Evolutionary conservation across 2,113 vertebrate genomes (phyloP), one percentile per base, ranked within the genome.

Genomic region (Urocitellus parryii): DNA sequence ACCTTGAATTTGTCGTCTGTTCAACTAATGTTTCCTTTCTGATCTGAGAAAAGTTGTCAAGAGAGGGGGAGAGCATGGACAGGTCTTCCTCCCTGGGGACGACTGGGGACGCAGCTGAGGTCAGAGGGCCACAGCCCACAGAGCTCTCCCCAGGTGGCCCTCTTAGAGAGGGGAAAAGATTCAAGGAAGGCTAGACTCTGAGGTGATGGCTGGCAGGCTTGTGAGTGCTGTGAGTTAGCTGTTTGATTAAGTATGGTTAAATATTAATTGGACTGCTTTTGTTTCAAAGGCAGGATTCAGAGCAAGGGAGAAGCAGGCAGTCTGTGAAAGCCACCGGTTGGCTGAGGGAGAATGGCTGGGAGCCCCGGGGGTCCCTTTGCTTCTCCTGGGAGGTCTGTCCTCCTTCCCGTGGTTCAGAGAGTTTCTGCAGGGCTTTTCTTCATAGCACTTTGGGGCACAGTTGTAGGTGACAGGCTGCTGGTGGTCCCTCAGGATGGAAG

Each of bases 401-500:
- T 4, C 0, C 86, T 61, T 48, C 45, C 3, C 4, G 18, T 8
- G 0, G 37, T 81, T 74, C 65, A 25, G 74, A 90, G 22, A 0
- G 1, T 0, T 11, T 24, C 70, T 25, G 39, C 25, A 9, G 74
- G 79, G 39, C 13, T 97, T 32, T 58, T 98, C 70, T 93, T 98
- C 65, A 63, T 98, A 20, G 2, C 29, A 0, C 53, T 81, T 0
- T 91, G 97, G 42, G 37, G 12, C 12, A 17, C 82, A 1, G 48
- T 51, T 51, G 88, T 95, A 88, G 94, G 98, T 17, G 99, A 99
- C 1, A 99, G 97, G 32, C 95, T 99, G 74, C 97, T 99, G 95
- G 99, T 99, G 92, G 63, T 99, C 4, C 99, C 99, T 4, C 98
- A 99, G 98, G 99, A 99, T 45, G 99, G 99, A 53, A 99, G 99